Evolutionary conservation across 2,113 vertebrate genomes (phyloP).

Genomic region (Forbesichthys papilliferus): DNA sequence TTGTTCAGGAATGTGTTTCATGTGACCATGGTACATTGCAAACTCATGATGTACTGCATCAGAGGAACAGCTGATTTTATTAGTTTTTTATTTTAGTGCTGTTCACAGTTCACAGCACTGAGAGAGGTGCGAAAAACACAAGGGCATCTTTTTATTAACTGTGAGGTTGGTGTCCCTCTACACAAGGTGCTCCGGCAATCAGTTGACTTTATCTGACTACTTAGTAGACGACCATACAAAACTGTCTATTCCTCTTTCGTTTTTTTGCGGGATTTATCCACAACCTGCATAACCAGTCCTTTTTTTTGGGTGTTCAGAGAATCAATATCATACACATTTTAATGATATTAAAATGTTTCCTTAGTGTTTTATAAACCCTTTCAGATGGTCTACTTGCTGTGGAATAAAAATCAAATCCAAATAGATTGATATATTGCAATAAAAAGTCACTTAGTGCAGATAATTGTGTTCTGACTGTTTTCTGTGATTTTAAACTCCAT

Average conservation of each 20-base stretch:
- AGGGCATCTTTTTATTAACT: constrained; percentile 18
- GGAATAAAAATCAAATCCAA: too few relatives aligned
- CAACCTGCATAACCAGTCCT: neutral
- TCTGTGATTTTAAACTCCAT: too few relatives aligned
- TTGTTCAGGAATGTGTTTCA: constrained; percentile 9
- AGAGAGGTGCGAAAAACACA: constrained; percentile 24
- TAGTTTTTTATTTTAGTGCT: neutral
- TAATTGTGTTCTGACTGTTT: too few relatives aligned
- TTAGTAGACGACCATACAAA: constrained; percentile 1
- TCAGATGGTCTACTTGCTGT: too few relatives aligned
- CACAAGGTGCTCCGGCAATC: constrained; percentile 8
- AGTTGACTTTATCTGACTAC: constrained; percentile 24
- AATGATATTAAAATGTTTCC: neutral
- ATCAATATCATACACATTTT: neutral
- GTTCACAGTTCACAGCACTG: neutral
- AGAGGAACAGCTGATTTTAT: neutral
- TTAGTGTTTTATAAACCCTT: too few relatives aligned
- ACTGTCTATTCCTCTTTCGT: neutral
- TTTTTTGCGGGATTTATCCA: neutral
- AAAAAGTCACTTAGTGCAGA: too few relatives aligned
- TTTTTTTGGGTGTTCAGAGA: neutral
- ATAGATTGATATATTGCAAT: too few relatives aligned
- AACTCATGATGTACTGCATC: neutral
- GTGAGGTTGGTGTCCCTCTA: constrained; percentile 25
- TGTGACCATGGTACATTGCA: constrained; percentile 2